Evolutionary conservation across 2,797 vertebrate species (phyloP), one percentile per base, ranked within the genome.

Genomic region (Remorina albescens): DNA sequence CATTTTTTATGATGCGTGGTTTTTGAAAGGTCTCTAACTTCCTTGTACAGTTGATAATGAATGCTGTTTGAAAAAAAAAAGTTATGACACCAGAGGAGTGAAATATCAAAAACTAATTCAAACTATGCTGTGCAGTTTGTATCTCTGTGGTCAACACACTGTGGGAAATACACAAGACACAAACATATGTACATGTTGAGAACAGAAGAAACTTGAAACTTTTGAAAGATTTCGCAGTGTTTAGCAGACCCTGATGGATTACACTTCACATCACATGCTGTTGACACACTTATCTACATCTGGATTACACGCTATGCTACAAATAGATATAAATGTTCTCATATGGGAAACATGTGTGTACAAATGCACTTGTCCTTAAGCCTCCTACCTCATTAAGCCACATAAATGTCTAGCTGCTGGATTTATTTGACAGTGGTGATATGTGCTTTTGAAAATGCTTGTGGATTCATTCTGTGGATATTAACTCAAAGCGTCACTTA

Each of bases 221-320:
- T 74, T 62, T 30, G 62, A 37, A 36, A 69, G 51, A 18, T 67
- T 32, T 1, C 39, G 6, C 59, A 36, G 46, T 26, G 37, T 61
- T 74, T 66, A 11, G 3, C 37, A 3, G 36, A 23, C 2, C 1
- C 23, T 55, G 51, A 49, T 51, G 54, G 23, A 2, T 71, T 72
- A 70, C 59, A 56, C 46, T 49, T n/a, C 54, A 47, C 51, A 85
- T 68, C 69, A 66, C n/a, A 69, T 39, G 78, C 78, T 76, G 75
- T 71, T 80, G 83, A 86, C 47, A 65, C 81, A 86, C 57, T 62
- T 70, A 73, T 49, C 28, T 71, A 67, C 83, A 90, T 84, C 80
- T 84, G 76, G 71, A 74, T 67, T 30, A 25, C 2, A 77, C 65
- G 23, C 28, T 61, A 54, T 62, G 62, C 19, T 47, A 61, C 74